Evolutionary conservation across 2,113 vertebrate species (phyloP).

Genomic region (Okapia johnstoni): DNA sequence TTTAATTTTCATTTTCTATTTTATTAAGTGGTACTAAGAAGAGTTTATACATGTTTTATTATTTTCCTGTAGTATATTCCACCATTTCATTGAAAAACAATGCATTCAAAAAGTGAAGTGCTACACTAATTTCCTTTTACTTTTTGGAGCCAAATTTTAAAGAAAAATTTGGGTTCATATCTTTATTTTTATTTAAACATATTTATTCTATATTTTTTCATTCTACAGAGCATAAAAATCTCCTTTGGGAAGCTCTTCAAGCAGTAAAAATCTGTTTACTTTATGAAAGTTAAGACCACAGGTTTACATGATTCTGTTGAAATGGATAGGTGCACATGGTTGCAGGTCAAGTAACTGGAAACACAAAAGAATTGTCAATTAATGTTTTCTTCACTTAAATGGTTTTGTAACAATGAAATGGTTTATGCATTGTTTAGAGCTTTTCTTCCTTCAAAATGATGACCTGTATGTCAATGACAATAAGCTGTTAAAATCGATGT

Average conservation of each 20-base stretch:
- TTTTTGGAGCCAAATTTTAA: not conserved
- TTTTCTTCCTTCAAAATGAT: not conserved
- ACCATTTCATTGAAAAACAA: not conserved
- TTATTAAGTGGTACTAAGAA: not conserved
- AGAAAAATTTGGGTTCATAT: not conserved
- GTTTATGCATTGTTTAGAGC: not conserved
- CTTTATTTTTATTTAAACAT: not conserved
- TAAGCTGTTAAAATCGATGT: not conserved
- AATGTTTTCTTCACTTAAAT: not conserved
- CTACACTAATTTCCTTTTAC: not conserved
- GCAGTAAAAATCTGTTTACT: not conserved
- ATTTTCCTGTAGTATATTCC: not conserved
- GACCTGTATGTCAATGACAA: not conserved
- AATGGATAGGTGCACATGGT: not conserved
- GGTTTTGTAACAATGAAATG: not conserved
- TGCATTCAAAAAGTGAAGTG: not conserved
- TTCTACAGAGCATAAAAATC: not conserved
- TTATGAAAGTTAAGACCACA: not conserved
- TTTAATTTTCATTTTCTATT: not conserved
- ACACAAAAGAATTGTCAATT: not conserved
- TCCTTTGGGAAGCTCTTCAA: not conserved
- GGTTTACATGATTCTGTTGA: not conserved
- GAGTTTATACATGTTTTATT: not conserved
- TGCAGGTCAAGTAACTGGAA: not conserved
- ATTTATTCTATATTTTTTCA: not conserved